These are phyloP conservation scores for Elysia crispata DNA, from an alignment of 2,888 invertebrate genomes.

Conservation along the genomic window DNA sequence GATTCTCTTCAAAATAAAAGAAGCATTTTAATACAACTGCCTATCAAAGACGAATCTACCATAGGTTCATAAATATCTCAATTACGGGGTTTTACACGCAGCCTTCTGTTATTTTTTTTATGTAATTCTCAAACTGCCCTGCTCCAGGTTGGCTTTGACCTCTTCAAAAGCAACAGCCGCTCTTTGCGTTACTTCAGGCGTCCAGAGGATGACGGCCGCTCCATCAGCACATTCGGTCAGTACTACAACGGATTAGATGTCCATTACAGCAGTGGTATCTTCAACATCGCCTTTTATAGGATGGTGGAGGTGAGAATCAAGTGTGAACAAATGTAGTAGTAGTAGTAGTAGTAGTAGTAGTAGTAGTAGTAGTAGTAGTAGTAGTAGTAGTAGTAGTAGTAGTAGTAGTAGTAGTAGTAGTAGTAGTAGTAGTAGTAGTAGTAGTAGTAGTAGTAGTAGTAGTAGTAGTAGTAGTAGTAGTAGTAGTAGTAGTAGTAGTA, in stretches of 20 bases:
- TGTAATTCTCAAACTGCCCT: too few species aligned
- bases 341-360: too few species aligned
- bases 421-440: background rate
- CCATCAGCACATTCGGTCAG: constrained; percentile 56
- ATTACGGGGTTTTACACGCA: too few species aligned
- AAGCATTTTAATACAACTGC: too few species aligned
- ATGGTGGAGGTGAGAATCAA: constrained; percentile 45
- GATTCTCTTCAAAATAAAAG: too few species aligned
- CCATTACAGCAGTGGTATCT: constrained; percentile 62
- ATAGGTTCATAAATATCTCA: too few species aligned
- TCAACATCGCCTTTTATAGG: constrained; percentile 58
- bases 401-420: too few species aligned
- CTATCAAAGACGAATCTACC: too few species aligned
- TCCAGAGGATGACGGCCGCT: constrained; percentile 58
- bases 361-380: background rate
- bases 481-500: constrained; percentile 19
- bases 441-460: constrained; percentile 9
- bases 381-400: background rate
- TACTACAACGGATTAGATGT: constrained; percentile 54
- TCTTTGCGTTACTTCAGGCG: constrained; percentile 58
- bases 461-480: constrained; percentile 19
- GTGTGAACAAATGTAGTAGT: background rate
- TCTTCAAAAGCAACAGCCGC: constrained; percentile 45
- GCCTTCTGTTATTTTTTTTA: too few species aligned
- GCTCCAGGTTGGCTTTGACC: constrained; percentile 46